These are phyloP conservation scores for Steinernema carpocapsae DNA, from an alignment of 2,888 invertebrate genomes.

Conservation along the genomic window DNA sequence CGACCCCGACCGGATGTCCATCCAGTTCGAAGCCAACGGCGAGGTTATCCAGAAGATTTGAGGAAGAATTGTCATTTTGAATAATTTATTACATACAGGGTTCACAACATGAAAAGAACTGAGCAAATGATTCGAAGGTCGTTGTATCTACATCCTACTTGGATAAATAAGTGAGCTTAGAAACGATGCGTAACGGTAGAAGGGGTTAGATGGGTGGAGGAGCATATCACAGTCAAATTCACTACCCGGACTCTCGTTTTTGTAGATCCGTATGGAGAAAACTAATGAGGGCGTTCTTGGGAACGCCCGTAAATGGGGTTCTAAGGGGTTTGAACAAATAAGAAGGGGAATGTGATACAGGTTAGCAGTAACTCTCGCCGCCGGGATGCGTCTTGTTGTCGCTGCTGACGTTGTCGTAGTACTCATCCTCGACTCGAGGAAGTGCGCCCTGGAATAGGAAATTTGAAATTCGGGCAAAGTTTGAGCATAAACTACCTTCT, in stretches of 20 bases:
- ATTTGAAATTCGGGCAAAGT: background rate
- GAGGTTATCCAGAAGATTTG: background rate
- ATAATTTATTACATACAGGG: background rate
- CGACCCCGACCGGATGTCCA: background rate
- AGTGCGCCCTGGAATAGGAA: background rate
- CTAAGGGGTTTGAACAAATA: background rate
- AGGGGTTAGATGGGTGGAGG: background rate
- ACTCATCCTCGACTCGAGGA: slow-evolving; percentile 30
- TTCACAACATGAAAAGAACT: background rate
- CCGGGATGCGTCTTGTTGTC: background rate
- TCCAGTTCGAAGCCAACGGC: background rate
- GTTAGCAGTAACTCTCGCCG: slow-evolving; percentile 23
- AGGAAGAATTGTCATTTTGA: background rate
- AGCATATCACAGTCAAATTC: background rate
- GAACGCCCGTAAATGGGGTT: background rate
- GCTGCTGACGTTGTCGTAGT: slow-evolving; percentile 11
- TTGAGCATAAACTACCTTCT: background rate
- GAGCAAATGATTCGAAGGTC: slow-evolving; percentile 29
- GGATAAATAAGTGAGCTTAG: slow-evolving; percentile 6
- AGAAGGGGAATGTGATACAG: slow-evolving; percentile 1
- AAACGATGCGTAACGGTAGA: background rate
- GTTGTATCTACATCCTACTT: background rate
- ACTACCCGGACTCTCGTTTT: slow-evolving; percentile 28
- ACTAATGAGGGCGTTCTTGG: too few species aligned
- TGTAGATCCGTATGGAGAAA: slow-evolving; percentile 14